A percentile compares a stretch with the other conserved stretches of the same genome.
These are phyloP conservation scores for Physeter macrocephalus DNA, from an alignment of 2,113 vertebrate species.

Conservation along the genomic window DNA sequence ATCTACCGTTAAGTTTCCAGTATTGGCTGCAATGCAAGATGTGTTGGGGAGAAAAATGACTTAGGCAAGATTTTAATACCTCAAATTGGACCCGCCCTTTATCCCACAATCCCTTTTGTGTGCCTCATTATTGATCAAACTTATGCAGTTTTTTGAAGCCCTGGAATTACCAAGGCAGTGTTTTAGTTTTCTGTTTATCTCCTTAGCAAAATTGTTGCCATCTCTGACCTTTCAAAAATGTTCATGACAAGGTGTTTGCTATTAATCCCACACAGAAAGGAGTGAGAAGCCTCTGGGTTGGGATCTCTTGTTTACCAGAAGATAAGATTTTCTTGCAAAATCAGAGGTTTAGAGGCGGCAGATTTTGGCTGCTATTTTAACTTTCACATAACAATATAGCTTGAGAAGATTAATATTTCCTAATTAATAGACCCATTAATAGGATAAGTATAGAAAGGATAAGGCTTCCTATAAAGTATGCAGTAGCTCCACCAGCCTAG, in stretches of 20 bases:
- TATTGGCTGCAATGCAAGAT: slow-evolving; percentile 50
- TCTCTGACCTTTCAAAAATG: slow-evolving; percentile 87
- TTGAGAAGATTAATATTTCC: slow-evolving; percentile 3
- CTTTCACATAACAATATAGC: background rate
- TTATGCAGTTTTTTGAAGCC: slow-evolving; percentile 71
- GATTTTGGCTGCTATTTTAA: background rate
- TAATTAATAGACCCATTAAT: slow-evolving; percentile 5
- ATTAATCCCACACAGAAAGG: slow-evolving; percentile 68
- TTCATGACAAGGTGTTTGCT: slow-evolving; percentile 77
- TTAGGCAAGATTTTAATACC: slow-evolving; percentile 75
- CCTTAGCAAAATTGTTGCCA: slow-evolving; percentile 79
- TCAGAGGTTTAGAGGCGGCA: background rate
- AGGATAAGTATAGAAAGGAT: background rate
- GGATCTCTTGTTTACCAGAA: background rate
- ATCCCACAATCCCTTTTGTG: slow-evolving; percentile 74
- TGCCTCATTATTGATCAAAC: slow-evolving; percentile 77
- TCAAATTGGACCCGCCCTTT: slow-evolving; percentile 76
- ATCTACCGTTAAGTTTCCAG: slow-evolving; percentile 32
- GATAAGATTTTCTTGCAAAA: slow-evolving; percentile 42
- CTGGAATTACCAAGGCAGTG: slow-evolving; percentile 78
- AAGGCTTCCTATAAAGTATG: background rate
- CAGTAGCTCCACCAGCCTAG: background rate
- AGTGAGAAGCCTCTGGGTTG: background rate
- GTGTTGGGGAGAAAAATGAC: slow-evolving; percentile 52
- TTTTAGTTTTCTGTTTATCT: slow-evolving; percentile 85